Conservation (phyloP, 2,797 vertebrate species). For the Morelia viridis region DNA sequence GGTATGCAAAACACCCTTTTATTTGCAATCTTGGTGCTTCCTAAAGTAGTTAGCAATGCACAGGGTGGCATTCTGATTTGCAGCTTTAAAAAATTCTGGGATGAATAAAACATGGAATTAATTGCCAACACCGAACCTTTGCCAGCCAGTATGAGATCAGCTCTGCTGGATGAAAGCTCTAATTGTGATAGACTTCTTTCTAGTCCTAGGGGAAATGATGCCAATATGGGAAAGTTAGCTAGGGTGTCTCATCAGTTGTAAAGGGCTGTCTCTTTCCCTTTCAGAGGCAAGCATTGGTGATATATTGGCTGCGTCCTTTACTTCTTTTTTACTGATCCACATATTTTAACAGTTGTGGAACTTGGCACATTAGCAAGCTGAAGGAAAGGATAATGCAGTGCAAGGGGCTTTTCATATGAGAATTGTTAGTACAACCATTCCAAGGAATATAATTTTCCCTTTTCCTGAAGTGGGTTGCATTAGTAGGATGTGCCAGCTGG, state of each 20-base stretch:
- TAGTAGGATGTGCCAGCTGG: too few relatives aligned
- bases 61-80: slow-evolving; percentile 72
- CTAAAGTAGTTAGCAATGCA: slow-evolving; percentile 68
- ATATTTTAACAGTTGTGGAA: slow-evolving; percentile 10
- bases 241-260: slow-evolving; percentile 50
- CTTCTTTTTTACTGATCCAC: background rate
- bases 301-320: background rate
- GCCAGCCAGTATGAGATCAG: slow-evolving; percentile 56
- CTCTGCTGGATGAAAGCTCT: slow-evolving; percentile 56
- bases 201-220: slow-evolving; percentile 52
- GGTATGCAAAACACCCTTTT: slow-evolving; percentile 69
- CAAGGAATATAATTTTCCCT: slow-evolving; percentile 16
- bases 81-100: slow-evolving; percentile 70
- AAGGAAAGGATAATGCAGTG: background rate
- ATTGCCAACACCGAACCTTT: slow-evolving; percentile 68
- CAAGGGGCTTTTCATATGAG: background rate
- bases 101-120: slow-evolving; percentile 80
- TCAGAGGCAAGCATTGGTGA: slow-evolving; percentile 30
- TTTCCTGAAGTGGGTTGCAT: background rate
- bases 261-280: slow-evolving; percentile 1
- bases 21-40: slow-evolving; percentile 57
- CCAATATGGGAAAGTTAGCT: slow-evolving; percentile 59
- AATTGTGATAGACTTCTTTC: slow-evolving; percentile 45
- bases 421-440: background rate
- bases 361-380: slow-evolving; percentile 4